These are phyloP conservation scores for Helicoverpa zea DNA, from an alignment of 1,140 invertebrate genomes.

Conservation along the genomic window DNA sequence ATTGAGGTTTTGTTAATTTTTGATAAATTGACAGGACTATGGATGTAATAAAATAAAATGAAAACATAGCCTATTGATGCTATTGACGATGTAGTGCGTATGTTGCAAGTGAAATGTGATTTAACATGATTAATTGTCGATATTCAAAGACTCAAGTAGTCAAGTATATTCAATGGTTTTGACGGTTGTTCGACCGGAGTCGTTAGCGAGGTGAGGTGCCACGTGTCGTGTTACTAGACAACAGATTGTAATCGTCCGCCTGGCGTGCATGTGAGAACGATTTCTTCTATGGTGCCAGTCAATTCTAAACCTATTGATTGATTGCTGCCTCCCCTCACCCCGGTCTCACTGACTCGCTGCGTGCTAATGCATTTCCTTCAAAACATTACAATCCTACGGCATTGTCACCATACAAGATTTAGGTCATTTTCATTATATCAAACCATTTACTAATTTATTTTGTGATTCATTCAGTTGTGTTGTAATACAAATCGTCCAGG, in stretches of 20 bases:
- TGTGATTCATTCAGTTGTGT: background rate
- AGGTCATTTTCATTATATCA: background rate
- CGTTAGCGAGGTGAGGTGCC: conserved; percentile 35
- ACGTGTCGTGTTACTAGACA: conserved; percentile 49
- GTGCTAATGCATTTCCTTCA: conserved; percentile 67
- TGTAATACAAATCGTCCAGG: conserved; percentile 12
- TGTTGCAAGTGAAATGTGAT: conserved; percentile 7
- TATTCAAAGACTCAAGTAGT: background rate
- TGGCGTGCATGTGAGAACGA: conserved; percentile 44
- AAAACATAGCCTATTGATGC: background rate
- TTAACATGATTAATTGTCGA: background rate
- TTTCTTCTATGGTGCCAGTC: conserved; percentile 57
- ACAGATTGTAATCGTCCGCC: conserved; percentile 40
- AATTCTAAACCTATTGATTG: conserved; percentile 72
- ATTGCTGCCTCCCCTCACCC: conserved; percentile 53
- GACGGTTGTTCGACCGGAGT: conserved; percentile 5
- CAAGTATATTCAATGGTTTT: conserved; percentile 8
- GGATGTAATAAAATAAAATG: background rate
- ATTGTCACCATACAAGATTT: conserved; percentile 28
- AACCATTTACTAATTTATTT: background rate
- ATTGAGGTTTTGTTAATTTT: too few relatives aligned
- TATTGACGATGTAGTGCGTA: background rate
- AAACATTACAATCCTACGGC: conserved; percentile 54
- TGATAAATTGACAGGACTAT: too few relatives aligned
- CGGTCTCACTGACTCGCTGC: conserved; percentile 47